phyloP scores from a whole-genome alignment of 1,140 invertebrate genomes.

The Brachionus paranguensis region DNA sequence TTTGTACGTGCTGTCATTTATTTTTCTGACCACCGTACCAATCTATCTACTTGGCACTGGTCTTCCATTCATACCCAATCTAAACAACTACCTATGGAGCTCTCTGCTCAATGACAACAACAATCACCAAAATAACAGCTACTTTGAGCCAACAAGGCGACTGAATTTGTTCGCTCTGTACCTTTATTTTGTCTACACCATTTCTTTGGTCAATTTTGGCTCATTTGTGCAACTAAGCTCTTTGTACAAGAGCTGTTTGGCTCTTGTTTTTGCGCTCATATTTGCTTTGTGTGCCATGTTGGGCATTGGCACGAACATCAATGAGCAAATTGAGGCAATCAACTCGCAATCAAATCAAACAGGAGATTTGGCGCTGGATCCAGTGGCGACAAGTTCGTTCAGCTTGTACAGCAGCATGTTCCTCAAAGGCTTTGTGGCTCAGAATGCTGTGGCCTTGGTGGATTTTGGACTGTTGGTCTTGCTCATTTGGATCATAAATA shows the following conservation, averaged over 20 bases:
- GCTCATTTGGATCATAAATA: conserved; percentile 25
- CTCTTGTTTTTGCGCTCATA: background rate
- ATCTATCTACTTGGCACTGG: background rate
- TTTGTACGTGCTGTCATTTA: background rate
- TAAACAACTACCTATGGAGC: background rate
- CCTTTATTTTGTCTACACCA: background rate
- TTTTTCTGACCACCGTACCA: background rate
- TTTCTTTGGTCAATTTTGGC: background rate
- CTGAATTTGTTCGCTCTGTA: background rate
- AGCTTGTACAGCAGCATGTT: background rate
- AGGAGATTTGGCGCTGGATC: background rate
- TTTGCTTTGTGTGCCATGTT: background rate
- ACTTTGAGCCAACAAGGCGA: background rate
- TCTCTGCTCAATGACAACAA: background rate
- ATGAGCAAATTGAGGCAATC: background rate
- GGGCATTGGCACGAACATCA: background rate
- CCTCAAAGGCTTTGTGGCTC: background rate
- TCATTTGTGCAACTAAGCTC: conserved; percentile 33
- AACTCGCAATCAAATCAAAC: background rate
- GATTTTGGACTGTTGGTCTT: background rate
- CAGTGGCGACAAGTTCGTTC: background rate
- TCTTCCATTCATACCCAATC: background rate
- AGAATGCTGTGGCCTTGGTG: background rate
- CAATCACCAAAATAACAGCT: background rate
- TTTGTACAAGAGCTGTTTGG: background rate